Percentiles rank a stretch among this genome's conserved stretches.
Conservation (phyloP, 2,797 vertebrate species). For the Aldrovandia affinis region DNA sequence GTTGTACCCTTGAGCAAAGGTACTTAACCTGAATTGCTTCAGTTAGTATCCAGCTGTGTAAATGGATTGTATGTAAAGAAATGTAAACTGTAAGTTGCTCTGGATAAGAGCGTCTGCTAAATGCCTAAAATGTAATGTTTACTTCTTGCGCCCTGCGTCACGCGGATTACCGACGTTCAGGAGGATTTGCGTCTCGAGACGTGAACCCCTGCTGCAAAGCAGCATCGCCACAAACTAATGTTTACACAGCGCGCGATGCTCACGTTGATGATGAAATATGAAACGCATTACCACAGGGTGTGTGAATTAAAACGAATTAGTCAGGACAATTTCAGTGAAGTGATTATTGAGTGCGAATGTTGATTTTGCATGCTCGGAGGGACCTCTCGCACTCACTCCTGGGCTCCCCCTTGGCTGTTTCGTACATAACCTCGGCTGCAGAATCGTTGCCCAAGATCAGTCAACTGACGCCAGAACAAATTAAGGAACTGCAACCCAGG, state of each 20-base stretch:
- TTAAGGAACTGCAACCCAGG: conserved; percentile 8
- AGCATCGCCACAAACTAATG: background rate
- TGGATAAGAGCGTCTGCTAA: no score
- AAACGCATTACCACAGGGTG: conserved; percentile 21
- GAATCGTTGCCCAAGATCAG: conserved; percentile 15
- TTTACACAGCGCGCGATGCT: background rate
- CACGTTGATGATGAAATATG: conserved; percentile 21
- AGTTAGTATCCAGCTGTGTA: no score
- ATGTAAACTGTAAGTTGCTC: no score
- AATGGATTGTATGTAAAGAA: no score
- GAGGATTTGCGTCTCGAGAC: background rate
- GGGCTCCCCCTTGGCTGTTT: background rate
- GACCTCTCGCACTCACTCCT: background rate
- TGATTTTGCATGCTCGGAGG: conserved; percentile 22
- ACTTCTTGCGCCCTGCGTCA: no score
- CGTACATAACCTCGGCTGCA: background rate
- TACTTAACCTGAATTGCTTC: no score
- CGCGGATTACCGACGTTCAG: no score
- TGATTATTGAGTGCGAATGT: conserved; percentile 20
- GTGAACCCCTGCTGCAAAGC: background rate
- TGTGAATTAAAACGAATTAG: conserved; percentile 20
- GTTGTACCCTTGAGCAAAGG: no score
- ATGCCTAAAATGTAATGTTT: no score
- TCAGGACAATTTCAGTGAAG: conserved; percentile 12
- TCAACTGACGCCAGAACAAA: conserved; percentile 20